phyloP scores from a whole-genome alignment of 2,113 vertebrate genomes.

The Collichthys lucidus region DNA sequence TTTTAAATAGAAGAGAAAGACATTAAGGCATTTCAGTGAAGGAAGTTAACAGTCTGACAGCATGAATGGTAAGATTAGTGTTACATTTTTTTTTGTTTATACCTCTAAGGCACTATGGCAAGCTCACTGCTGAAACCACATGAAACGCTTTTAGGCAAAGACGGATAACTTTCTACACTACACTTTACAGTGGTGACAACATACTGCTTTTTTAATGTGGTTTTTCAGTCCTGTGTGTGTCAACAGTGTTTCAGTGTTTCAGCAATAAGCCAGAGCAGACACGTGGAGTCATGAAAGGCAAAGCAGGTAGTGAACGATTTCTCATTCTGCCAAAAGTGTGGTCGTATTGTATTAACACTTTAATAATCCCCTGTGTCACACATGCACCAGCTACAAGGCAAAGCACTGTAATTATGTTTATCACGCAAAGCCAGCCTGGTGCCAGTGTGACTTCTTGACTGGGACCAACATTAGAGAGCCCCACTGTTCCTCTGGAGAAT shows the following conservation, averaged over 20 bases:
- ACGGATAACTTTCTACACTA: slow-evolving; percentile 43
- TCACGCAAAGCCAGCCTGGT: slow-evolving; percentile 66
- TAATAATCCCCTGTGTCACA: slow-evolving; percentile 63
- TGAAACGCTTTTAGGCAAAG: slow-evolving; percentile 37
- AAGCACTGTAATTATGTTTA: slow-evolving; percentile 69
- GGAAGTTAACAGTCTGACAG: slow-evolving; percentile 64
- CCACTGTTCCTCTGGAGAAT: slow-evolving; percentile 61
- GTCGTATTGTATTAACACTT: slow-evolving; percentile 68
- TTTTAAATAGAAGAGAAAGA: slow-evolving; percentile 78
- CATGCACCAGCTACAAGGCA: slow-evolving; percentile 55
- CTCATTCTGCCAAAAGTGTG: slow-evolving; percentile 60
- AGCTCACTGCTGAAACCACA: slow-evolving; percentile 63
- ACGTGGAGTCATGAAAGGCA: slow-evolving; percentile 56
- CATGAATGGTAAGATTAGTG: slow-evolving; percentile 56
- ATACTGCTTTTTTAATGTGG: slow-evolving; percentile 35
- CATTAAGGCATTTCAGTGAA: slow-evolving; percentile 67
- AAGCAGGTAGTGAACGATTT: slow-evolving; percentile 65
- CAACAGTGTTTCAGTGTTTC: slow-evolving; percentile 66
- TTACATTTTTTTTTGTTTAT: slow-evolving; percentile 52
- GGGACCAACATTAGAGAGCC: slow-evolving; percentile 65
- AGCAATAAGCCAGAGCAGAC: slow-evolving; percentile 66
- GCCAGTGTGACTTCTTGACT: slow-evolving; percentile 69
- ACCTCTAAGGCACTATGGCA: slow-evolving; percentile 70
- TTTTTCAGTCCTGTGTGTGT: slow-evolving; percentile 61
- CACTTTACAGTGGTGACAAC: slow-evolving; percentile 44